These are phyloP conservation scores for Nebria salina DNA, from an alignment of 2,888 invertebrate species.

Conservation along the genomic window DNA sequence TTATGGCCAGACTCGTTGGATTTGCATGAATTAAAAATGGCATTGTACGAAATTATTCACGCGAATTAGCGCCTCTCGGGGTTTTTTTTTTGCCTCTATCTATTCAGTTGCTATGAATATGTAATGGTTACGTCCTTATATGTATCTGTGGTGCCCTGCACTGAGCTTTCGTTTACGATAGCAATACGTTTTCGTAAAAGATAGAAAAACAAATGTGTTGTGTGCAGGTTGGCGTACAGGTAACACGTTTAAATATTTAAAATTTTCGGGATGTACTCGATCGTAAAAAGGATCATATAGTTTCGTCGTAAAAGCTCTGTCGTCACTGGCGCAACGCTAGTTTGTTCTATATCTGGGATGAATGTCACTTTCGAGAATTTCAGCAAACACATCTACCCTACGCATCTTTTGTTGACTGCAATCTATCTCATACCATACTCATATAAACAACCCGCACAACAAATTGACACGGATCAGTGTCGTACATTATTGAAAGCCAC, in stretches of 20 bases:
- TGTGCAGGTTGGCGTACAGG: background rate
- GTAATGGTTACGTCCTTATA: background rate
- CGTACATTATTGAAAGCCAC: background rate
- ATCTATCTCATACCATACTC: background rate
- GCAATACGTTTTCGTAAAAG: too few species aligned
- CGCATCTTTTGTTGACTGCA: background rate
- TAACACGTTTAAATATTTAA: slow-evolving; percentile 34
- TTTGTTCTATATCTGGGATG: background rate
- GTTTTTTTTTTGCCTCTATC: background rate
- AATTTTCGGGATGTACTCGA: slow-evolving; percentile 21
- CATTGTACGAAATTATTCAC: background rate
- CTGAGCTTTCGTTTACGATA: too few species aligned
- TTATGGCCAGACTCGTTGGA: background rate
- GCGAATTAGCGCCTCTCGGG: background rate
- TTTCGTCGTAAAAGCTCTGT: background rate
- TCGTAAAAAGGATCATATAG: slow-evolving; percentile 25
- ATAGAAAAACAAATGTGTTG: too few species aligned
- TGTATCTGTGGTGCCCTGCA: background rate
- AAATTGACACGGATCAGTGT: background rate
- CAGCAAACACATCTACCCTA: too few species aligned
- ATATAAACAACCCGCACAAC: background rate
- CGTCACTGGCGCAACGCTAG: background rate
- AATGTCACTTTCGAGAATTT: background rate
- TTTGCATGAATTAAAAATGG: background rate
- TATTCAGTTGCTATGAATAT: background rate